Evolutionary conservation across 2,888 invertebrate species (phyloP), one percentile per base, ranked within the genome.

Genomic region (Ormyrus rosae): DNA sequence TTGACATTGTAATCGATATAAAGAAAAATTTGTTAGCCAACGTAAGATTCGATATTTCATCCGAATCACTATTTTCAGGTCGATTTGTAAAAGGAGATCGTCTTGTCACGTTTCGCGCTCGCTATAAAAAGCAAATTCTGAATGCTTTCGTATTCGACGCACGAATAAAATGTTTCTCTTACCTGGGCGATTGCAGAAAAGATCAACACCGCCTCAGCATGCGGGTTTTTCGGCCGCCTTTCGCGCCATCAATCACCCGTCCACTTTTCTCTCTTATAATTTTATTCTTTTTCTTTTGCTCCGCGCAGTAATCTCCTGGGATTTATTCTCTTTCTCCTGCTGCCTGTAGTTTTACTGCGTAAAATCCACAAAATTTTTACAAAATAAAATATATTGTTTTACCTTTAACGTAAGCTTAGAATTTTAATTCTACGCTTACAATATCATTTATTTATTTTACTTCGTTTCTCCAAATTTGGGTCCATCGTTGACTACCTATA

Each of bases 141-240:
- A 56, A 56, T 11, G 46, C 34, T 71, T 71, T 13, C 2, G 64
- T 10, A 71, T 78, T 70, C 71, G 46, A 51, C 5, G 45, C 69
- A 78, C 70, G 77, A 65, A 67, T 53, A 11, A 75, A 58, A 61
- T 72, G 56, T 72, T 48, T 71, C 63, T 61, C 13, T 51, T 63
- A 65, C 81, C 58, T 74, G 72, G 70, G 70, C 71, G 72, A 56
- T 73, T 73, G 67, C 63, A 72, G 77, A 79, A 81, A 81, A 83
- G 81, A 83, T 83, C 61, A 68, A 68, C 78, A 68, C 72, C 64
- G 55, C 53, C 55, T 61, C 51, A 65, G 55, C 58, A 19, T 51
- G 67, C 10, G 34, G 69, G 10, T 56, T 79, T 70, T 73, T 79
- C 64, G 71, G 56, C 34, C 81, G 69, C 78, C 80, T 82, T 78